Evolutionary conservation across 2,888 invertebrate genomes (phyloP), one percentile per base, ranked within the genome.

Genomic region (Drosophila subsilvestris): DNA sequence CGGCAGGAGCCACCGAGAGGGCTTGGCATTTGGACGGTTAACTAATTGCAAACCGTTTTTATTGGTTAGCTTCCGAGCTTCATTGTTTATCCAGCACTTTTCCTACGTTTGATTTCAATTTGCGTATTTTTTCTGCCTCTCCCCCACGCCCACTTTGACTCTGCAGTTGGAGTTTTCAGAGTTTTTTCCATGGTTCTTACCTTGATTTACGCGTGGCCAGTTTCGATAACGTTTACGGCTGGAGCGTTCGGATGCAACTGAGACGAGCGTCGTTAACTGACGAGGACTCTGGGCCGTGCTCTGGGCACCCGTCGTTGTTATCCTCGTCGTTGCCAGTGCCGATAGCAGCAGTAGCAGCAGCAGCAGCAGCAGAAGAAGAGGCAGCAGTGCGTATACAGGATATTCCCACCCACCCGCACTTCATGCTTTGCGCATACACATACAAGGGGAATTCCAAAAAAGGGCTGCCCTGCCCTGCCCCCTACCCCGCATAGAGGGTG

Each of bases 241-340:
- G 74, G 77, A 89, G 81, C 78, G 88, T 86, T 90, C 90, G 86
- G 90, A 90, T 90, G 90, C 89, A 90, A 90, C 90, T 90, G 75
- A 90, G 78, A 76, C 81, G 72, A 74, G 76, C 74, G 86, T 85
- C 86, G 90, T 89, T 84, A 84, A 89, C 82, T 79, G 86, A 70
- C 86, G 83, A 79, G 69, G 37, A 37, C 37, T 37, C 37, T 67
- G 63, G 67, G 71, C 27, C 27, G 27, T 27, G 27, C n/a, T n/a
- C 80, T 65, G 20, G 2, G 1, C 20, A 53, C 65, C 47, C 54
- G 63, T 72, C 63, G 60, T 65, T 69, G 48, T 84, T 72, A 77
- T 78, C 75, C 73, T 63, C 76, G 77, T 37, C 54, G 55, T 69
- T 54, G 58, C 58, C 71, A 65, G 44, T 68, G 70, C 51, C 67